These are phyloP conservation scores for Erythrolamprus reginae DNA, from an alignment of 2,113 vertebrate species.

Conservation along the genomic window DNA sequence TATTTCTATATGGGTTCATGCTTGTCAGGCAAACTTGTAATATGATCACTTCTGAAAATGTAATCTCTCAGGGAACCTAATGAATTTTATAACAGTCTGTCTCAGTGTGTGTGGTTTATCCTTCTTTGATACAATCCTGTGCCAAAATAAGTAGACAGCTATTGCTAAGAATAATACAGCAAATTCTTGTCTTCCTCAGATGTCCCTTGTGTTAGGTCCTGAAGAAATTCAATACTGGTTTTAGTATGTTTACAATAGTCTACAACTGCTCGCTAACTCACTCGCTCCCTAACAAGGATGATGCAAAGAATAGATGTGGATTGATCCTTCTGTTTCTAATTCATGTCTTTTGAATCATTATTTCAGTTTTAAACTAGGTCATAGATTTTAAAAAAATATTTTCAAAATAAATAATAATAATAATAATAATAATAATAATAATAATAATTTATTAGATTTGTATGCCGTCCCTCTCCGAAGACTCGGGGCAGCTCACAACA, in stretches of 20 bases:
- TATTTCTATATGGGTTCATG: conserved; percentile 9
- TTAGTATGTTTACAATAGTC: not conserved
- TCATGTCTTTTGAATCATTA: not conserved
- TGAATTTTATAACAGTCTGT: conserved; percentile 22
- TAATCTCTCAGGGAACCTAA: conserved; percentile 30
- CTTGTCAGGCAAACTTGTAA: conserved; percentile 21
- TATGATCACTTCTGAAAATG: conserved; percentile 16
- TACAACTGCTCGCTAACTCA: not conserved
- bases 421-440: too few species aligned
- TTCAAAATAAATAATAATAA: too few species aligned
- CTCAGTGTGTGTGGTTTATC: conserved; percentile 32
- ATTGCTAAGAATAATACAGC: conserved; percentile 18
- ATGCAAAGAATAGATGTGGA: too few species aligned
- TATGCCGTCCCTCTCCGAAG: too few species aligned
- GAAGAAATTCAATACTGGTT: not conserved
- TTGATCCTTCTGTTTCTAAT: not conserved
- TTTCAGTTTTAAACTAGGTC: not conserved
- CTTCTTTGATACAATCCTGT: conserved; percentile 17
- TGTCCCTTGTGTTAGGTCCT: not conserved
- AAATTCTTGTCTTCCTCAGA: conserved; percentile 11
- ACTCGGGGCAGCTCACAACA: too few species aligned
- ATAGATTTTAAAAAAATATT: not conserved
- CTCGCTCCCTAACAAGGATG: not conserved
- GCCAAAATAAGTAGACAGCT: conserved; percentile 46
- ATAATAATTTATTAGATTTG: too few species aligned